These are phyloP conservation scores for Panopea generosa DNA, from an alignment of 2,888 invertebrate species.

Conservation along the genomic window DNA sequence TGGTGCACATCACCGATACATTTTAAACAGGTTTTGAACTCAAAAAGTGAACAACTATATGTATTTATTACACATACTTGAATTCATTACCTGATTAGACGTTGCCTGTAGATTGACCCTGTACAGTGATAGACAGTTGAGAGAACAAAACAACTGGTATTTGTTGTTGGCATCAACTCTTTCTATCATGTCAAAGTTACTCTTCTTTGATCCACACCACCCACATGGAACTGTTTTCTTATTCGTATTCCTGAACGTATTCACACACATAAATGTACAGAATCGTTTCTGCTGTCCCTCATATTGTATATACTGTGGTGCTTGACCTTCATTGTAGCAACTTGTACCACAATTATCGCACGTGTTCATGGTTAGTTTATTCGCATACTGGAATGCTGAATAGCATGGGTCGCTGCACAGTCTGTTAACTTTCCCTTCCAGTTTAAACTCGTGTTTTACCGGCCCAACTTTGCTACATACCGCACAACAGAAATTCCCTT, in stretches of 20 bases:
- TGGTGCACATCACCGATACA: too few species aligned
- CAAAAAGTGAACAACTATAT: too few species aligned
- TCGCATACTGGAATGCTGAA: conserved; percentile 96
- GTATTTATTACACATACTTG: too few species aligned
- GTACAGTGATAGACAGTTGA: conserved; percentile 92
- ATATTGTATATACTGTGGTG: conserved; percentile 81
- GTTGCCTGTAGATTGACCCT: conserved; percentile 85
- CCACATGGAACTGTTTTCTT: conserved; percentile 94
- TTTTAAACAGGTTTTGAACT: too few species aligned
- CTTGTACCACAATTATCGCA: conserved; percentile 93
- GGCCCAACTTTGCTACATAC: conserved; percentile 92
- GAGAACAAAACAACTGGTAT: conserved; percentile 93
- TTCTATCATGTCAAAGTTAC: conserved; percentile 98
- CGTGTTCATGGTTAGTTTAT: conserved; percentile 89
- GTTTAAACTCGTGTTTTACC: conserved; percentile 90
- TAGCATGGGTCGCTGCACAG: conserved; percentile 97
- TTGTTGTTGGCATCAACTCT: conserved; percentile 88
- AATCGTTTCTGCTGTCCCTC: conserved; percentile 87
- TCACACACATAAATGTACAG: conserved; percentile 96
- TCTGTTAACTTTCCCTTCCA: conserved; percentile 88
- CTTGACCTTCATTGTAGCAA: conserved; percentile 89
- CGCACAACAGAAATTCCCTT: conserved; percentile 88
- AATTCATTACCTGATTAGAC: conserved; percentile 79
- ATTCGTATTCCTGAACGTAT: conserved; percentile 88
- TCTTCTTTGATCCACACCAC: conserved; percentile 96